Base-by-base conservation (phyloP, 2,888 invertebrate species). In the Geotrupes spiniger region DNA sequence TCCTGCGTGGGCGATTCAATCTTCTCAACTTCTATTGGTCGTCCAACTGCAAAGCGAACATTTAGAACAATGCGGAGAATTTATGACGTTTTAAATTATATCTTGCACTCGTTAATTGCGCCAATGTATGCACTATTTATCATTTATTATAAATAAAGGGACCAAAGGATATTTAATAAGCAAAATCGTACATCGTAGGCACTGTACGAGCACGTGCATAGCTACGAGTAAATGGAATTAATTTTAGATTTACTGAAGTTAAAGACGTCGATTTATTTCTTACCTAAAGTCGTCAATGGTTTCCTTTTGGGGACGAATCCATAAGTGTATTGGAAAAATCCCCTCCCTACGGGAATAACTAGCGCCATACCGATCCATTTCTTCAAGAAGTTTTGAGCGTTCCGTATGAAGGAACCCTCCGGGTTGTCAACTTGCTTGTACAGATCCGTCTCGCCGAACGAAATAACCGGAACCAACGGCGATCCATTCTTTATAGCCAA, bases 391-490 rank as follows among this genome's bases (percentile, higher is more conserved):
- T 87, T 81, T 70, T 95, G 94, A 27, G 86, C 63, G 10, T 73
- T 77, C 11, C 87, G 74, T 5, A 90, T 59, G 2, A 74, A 62
- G 1, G 91, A 86, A 28, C 88, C 84, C 42, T 84, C 80, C 0
- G 88, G 85, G 69, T 87, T 87, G 9, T 77, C 70, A 0, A 89
- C 69, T 58, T 93, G 92, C 55, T 85, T 81, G 70, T 85, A 94
- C 5, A 92, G 73, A 62, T 93, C 90, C 0, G 87, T 87, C 73
- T 96, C 95, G 0, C 95, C 94, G 70, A 95, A 96, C 0, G 90
- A 87, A 65, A 92, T 85, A 0, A 91, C 87, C 1, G 96, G 95
- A 0, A 96, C 93, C 47, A 96, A 71, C 0, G 88, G 79, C 0
- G 88, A 79, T 8, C 94, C 92, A 69, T 54, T 66, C 52, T 55